phyloP scores from a whole-genome alignment of 2,797 vertebrate genomes.

The Enteromius treurensis region DNA sequence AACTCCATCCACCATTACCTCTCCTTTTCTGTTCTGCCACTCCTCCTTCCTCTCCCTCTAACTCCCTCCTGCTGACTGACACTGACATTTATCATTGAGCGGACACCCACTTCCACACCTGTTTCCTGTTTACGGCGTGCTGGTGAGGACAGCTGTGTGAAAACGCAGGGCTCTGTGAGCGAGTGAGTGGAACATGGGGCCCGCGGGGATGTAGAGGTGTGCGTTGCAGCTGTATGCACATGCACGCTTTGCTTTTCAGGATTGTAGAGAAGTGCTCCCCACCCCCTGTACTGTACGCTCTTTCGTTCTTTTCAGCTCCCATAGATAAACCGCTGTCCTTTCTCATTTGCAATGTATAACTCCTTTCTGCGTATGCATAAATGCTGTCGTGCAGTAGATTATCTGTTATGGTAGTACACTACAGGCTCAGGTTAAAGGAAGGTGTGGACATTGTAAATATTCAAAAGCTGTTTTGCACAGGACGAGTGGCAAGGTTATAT shows the following conservation, averaged over 20 bases:
- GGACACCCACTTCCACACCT: slow-evolving; percentile 60
- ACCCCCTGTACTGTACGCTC: not conserved
- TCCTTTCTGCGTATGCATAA: slow-evolving; percentile 31
- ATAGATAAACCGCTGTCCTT: slow-evolving; percentile 39
- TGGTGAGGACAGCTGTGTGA: slow-evolving; percentile 60
- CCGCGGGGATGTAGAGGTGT: slow-evolving; percentile 54
- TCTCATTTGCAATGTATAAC: slow-evolving; percentile 27
- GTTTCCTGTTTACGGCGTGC: slow-evolving; percentile 64
- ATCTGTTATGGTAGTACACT: slow-evolving; percentile 35
- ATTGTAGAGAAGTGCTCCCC: slow-evolving; percentile 12
- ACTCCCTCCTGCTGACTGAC: slow-evolving; percentile 56
- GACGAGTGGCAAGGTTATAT: slow-evolving; percentile 63
- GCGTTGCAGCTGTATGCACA: slow-evolving; percentile 42
- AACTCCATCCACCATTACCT: slow-evolving; percentile 56
- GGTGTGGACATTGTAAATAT: slow-evolving; percentile 59
- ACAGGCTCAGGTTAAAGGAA: slow-evolving; percentile 49
- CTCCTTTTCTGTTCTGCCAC: slow-evolving; percentile 52
- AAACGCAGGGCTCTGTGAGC: slow-evolving; percentile 48
- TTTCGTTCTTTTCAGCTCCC: slow-evolving; percentile 22
- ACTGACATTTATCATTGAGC: slow-evolving; percentile 65
- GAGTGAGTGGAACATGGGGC: slow-evolving; percentile 53
- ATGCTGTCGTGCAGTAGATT: slow-evolving; percentile 44
- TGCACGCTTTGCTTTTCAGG: slow-evolving; percentile 33
- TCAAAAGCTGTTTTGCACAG: slow-evolving; percentile 57
- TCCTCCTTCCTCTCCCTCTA: slow-evolving; percentile 48